phyloP scores from a whole-genome alignment of 2,888 invertebrate species.

The Nebria salina region DNA sequence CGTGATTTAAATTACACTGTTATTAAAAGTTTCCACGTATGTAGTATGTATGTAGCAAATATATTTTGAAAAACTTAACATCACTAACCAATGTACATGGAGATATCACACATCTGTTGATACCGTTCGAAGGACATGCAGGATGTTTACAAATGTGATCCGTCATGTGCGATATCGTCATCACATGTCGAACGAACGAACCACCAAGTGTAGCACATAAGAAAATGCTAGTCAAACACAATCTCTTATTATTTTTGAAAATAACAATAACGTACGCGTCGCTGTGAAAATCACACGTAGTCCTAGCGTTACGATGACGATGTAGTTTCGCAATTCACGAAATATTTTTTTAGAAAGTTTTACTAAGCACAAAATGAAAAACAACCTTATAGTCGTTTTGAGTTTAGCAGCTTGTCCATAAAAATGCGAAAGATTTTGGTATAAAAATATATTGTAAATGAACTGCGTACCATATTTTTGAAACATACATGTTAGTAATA shows the following conservation, averaged over 20 bases:
- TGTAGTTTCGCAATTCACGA: neutral
- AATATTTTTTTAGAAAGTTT: neutral
- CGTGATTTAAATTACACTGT: too few relatives aligned
- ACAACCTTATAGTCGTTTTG: neutral
- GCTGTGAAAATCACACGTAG: neutral
- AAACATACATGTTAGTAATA: too few relatives aligned
- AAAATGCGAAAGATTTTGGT: neutral
- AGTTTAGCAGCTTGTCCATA: neutral
- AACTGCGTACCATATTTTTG: too few relatives aligned
- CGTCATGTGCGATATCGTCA: conserved; percentile 38
- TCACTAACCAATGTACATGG: neutral
- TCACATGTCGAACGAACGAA: conserved; percentile 32
- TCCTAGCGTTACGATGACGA: neutral
- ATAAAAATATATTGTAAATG: too few relatives aligned
- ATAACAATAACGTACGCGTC: conserved; percentile 32
- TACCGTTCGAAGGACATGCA: conserved; percentile 17
- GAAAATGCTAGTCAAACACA: conserved; percentile 38
- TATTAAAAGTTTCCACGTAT: too few relatives aligned
- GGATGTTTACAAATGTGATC: conserved; percentile 31
- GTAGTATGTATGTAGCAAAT: too few relatives aligned
- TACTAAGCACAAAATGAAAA: neutral
- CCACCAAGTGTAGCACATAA: conserved; percentile 16
- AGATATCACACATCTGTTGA: conserved; percentile 19
- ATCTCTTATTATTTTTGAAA: conserved; percentile 36
- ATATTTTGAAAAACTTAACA: neutral